Evolutionary conservation across 2,888 invertebrate genomes (phyloP), one percentile per base, ranked within the genome.

Genomic region (Axea sp.): DNA sequence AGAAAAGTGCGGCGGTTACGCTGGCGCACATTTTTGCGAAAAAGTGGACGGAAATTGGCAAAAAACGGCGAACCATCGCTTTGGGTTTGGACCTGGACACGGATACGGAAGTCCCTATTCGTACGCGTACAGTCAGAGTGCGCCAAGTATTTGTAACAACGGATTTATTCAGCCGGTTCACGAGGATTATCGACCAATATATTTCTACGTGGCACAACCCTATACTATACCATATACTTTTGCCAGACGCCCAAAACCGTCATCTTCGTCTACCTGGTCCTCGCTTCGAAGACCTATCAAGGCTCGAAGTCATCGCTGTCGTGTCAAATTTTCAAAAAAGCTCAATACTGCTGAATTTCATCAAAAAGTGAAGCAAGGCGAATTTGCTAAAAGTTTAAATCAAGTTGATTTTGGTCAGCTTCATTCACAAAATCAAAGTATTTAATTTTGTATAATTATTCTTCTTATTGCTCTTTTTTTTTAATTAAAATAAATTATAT

Each of bases 1-100:
- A 67, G 22, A 72, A 72, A 47, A 67, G 76, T 49, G 65, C 60
- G 59, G 67, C 71, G 71, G 47, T 68, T 55, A 62, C 67, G 72
- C 72, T 73, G 67, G 64, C 64, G 64, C 45, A 62, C 35, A 47
- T 45, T 51, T 60, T 64, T 55, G 57, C 35, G 71, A 75, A 82
- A 85, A 78, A 83, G 84, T 85, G 84, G 84, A 83, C 81, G 81
- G 80, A 75, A 81, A 84, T 73, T 81, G 78, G 78, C 83, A 82
- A 84, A 86, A 86, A 85, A 84, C 84, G 83, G 83, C 83, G 78
- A 86, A 83, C 83, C 84, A 83, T 55, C 85, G 85, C 83, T 71
- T 83, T 39, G 78, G 80, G 47, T 82, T 80, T 77, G 83, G 81
- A 71, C 53, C 64, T 53, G 74, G 69, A 31, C 84, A 84, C 41